Evolutionary conservation across 1,140 invertebrate species (phyloP).

Genomic region (Drosophila aff.): DNA sequence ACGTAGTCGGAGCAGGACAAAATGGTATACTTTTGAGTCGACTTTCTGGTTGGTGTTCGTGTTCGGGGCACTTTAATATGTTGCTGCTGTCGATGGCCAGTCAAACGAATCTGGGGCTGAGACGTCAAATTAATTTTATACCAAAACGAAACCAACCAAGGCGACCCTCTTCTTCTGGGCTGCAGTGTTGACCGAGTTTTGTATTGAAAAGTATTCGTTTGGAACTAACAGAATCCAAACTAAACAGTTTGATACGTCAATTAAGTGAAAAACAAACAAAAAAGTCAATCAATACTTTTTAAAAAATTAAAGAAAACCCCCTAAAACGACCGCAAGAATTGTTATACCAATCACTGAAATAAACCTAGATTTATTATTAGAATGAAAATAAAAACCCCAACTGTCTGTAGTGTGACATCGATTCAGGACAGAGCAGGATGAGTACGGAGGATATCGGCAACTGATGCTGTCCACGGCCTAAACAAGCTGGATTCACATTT

Average conservation of each 20-base stretch:
- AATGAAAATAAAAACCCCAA: not conserved
- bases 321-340: not conserved
- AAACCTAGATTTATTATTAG: constrained; percentile 3
- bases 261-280: not conserved
- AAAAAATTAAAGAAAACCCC: not conserved
- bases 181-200: constrained; percentile 11
- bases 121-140: constrained; percentile 38
- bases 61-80: constrained; percentile 42
- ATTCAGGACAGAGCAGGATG: constrained; percentile 8
- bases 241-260: not conserved
- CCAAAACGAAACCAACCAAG: constrained; percentile 1
- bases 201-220: not conserved
- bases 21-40: constrained; percentile 41
- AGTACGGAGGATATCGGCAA: constrained; percentile 8
- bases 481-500: constrained; percentile 44
- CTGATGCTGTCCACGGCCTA: constrained; percentile 36
- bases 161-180: constrained; percentile 15
- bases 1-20: not conserved
- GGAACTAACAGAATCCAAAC: not conserved
- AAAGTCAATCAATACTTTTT: not conserved
- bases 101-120: constrained; percentile 41
- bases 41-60: constrained; percentile 19
- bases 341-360: constrained; percentile 2
- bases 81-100: constrained; percentile 28
- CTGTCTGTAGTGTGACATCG: not conserved